phyloP scores from a whole-genome alignment of 2,888 invertebrate genomes.

The Ferdinandea cuprea region DNA sequence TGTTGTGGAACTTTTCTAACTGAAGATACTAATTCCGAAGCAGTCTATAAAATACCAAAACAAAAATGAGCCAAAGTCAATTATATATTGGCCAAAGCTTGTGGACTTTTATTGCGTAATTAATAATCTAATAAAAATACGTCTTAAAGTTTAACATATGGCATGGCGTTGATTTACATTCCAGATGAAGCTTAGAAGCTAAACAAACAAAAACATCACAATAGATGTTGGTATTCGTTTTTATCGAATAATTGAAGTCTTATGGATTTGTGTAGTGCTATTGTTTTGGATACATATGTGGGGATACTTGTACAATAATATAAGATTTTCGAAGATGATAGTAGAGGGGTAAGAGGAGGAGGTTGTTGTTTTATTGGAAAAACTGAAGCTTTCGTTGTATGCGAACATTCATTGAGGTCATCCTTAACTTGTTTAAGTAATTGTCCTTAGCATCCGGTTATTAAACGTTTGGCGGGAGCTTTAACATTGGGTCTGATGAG shows the following conservation, averaged over 20 bases:
- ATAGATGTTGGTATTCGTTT: neutral
- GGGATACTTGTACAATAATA: neutral
- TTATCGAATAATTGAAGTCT: neutral
- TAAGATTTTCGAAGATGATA: neutral
- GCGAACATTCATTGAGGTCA: no score
- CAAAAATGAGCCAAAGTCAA: slow-evolving; percentile 26
- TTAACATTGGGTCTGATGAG: no score
- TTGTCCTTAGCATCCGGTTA: no score
- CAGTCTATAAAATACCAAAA: slow-evolving; percentile 55
- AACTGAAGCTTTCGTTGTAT: no score
- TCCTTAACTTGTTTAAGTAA: no score
- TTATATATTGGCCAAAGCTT: slow-evolving; percentile 35
- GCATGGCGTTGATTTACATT: slow-evolving; percentile 22
- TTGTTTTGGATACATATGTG: neutral
- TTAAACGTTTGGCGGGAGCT: no score
- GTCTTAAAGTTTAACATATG: slow-evolving; percentile 43
- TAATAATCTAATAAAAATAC: slow-evolving; percentile 37
- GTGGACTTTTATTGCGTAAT: slow-evolving; percentile 48
- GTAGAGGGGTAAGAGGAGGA: slow-evolving; percentile 3
- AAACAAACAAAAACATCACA: neutral
- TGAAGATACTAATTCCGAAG: slow-evolving; percentile 47
- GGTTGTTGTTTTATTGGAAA: no score
- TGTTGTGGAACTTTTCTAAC: slow-evolving; percentile 55
- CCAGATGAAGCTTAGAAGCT: slow-evolving; percentile 24
- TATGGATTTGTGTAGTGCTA: neutral